A percentile compares a stretch with the other conserved stretches of the same genome.
Evolutionary conservation across 2,888 invertebrate species (phyloP).

Genomic region (Amphipyra berbera): DNA sequence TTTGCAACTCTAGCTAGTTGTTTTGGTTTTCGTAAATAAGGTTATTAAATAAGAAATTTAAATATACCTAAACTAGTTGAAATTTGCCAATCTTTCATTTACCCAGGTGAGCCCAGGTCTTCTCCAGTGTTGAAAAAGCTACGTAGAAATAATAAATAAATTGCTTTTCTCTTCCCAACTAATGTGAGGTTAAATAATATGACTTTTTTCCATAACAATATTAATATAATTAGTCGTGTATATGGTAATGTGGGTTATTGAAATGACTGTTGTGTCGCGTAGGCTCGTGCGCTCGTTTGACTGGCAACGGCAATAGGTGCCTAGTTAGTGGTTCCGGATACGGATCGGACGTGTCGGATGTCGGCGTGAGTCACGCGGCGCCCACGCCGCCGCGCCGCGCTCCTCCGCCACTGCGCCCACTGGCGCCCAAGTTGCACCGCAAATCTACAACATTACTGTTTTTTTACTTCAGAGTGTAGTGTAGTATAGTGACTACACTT

Average conservation of each 20-base stretch:
- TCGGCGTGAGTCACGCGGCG: conserved; percentile 89
- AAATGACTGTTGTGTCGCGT: conserved; percentile 77
- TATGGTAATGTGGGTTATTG: conserved; percentile 70
- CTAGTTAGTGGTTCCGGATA: conserved; percentile 89
- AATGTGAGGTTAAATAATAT: not conserved
- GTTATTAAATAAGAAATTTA: not conserved
- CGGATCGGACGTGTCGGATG: conserved; percentile 90
- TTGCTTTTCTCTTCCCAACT: not conserved
- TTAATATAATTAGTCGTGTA: conserved; percentile 54
- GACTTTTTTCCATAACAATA: conserved; percentile 9
- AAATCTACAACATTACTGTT: conserved; percentile 30
- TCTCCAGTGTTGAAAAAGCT: not conserved
- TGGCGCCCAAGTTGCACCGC: conserved; percentile 55
- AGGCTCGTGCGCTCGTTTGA: conserved; percentile 79
- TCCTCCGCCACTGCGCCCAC: conserved; percentile 58
- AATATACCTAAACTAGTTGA: not conserved
- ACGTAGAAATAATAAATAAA: not conserved
- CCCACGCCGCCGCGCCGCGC: conserved; percentile 60
- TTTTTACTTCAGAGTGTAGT: not conserved
- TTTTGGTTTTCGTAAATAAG: conserved; percentile 23
- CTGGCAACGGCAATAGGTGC: conserved; percentile 78
- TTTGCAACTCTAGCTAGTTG: conserved; percentile 55
- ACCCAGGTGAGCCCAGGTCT: not conserved
- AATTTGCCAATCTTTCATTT: not conserved
- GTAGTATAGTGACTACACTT: conserved; percentile 8